Conservation (phyloP, 2,888 invertebrate genomes). For the Anoplius nigerrimus region DNA sequence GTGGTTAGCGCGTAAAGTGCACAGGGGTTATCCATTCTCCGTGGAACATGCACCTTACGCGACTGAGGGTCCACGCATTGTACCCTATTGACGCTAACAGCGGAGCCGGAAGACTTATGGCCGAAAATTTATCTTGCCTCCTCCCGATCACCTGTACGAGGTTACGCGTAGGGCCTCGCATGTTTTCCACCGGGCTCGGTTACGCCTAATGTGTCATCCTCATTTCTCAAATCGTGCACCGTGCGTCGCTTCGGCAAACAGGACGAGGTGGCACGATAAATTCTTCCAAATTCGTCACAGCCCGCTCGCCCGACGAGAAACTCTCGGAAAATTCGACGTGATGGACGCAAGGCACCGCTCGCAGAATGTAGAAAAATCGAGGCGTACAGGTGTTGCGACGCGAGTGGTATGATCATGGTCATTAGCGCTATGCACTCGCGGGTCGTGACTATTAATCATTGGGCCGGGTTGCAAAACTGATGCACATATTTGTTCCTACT, state of each 20-base stretch:
- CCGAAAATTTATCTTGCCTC: slow-evolving; percentile 66
- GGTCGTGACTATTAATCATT: no score
- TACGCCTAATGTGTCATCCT: slow-evolving; percentile 49
- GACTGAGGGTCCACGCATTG: slow-evolving; percentile 57
- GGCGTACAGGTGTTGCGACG: no score
- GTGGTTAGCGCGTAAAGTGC: neutral
- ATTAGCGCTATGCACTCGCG: no score
- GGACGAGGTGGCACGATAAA: no score
- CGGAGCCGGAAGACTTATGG: slow-evolving; percentile 68
- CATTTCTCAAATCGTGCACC: slow-evolving; percentile 44
- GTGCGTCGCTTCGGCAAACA: neutral
- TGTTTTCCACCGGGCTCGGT: slow-evolving; percentile 41
- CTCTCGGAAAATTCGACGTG: no score
- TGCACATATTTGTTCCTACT: no score
- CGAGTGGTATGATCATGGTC: no score
- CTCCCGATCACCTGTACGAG: slow-evolving; percentile 68
- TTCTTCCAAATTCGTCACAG: no score
- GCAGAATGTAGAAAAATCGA: no score
- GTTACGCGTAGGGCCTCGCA: slow-evolving; percentile 41
- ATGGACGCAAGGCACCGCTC: no score
- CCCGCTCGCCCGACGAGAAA: no score
- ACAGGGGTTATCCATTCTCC: slow-evolving; percentile 46
- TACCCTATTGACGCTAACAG: slow-evolving; percentile 47
- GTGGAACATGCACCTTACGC: slow-evolving; percentile 56
- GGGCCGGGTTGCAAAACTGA: no score